Evolutionary conservation across 2,888 invertebrate species (phyloP).

Genomic region (Incurvaria masculella): DNA sequence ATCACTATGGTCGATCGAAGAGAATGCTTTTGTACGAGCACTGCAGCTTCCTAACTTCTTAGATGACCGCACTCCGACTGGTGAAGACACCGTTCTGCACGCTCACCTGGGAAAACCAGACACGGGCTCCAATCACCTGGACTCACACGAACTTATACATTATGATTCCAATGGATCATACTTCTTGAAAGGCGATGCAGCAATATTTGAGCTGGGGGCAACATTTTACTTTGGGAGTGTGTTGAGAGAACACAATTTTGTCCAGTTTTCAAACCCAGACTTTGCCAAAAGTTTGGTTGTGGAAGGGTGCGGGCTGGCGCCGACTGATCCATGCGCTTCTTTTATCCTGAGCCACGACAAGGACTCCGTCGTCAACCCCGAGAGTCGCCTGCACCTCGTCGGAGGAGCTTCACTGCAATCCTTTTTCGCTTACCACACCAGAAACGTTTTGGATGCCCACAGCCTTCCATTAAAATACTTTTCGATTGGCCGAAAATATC

Average conservation of each 20-base stretch:
- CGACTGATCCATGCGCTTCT: slow-evolving; percentile 48
- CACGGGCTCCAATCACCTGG: slow-evolving; percentile 48
- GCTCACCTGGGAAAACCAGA: slow-evolving; percentile 25
- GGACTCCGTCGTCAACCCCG: slow-evolving; percentile 46
- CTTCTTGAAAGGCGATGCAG: slow-evolving; percentile 65
- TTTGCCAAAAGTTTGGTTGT: slow-evolving; percentile 71
- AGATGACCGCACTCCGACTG: slow-evolving; percentile 60
- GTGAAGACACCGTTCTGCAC: slow-evolving; percentile 29
- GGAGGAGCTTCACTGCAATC: slow-evolving; percentile 73
- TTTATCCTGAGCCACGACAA: slow-evolving; percentile 60
- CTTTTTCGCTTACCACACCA: slow-evolving; percentile 71
- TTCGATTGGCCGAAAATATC: slow-evolving; percentile 67
- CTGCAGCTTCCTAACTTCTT: slow-evolving; percentile 69
- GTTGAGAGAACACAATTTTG: slow-evolving; percentile 47
- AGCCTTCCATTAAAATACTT: slow-evolving; percentile 68
- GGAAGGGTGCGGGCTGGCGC: slow-evolving; percentile 67
- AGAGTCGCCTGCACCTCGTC: slow-evolving; percentile 66
- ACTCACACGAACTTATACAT: slow-evolving; percentile 58
- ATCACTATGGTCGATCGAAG: slow-evolving; percentile 69
- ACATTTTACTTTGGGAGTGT: slow-evolving; percentile 49
- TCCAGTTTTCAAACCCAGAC: slow-evolving; percentile 72
- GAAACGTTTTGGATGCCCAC: slow-evolving; percentile 59
- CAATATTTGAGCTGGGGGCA: slow-evolving; percentile 65
- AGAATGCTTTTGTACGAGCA: slow-evolving; percentile 60
- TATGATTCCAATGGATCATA: slow-evolving; percentile 58